Base-by-base conservation (phyloP, 2,797 vertebrate genomes). In the Hemitrygon akajei region DNA sequence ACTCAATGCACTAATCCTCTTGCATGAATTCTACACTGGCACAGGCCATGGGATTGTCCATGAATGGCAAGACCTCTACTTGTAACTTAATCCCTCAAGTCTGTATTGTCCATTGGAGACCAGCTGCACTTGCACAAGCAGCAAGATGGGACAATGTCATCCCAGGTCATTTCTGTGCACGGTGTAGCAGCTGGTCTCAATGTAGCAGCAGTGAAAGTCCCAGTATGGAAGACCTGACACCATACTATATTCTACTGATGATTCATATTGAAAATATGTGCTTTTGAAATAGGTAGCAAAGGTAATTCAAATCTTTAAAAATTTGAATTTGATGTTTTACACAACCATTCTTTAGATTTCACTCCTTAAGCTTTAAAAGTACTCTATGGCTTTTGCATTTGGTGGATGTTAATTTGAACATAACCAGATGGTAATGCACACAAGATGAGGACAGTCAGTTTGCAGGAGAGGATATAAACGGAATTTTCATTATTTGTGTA, bases 101-200 rank as follows among this genome's bases (percentile, higher is more conserved):
- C 27, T 87, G 60, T 63, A 30, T 63, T 87, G 84, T n/a, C 60
- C n/a, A 60, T 87, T 27, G 27, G 56, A 63, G 56, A 18, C 56
- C 58, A 87, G 82, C 82, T 86, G 82, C 56, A 58, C 58, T 86
- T 56, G 58, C 56, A n/a, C 82, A 30, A 14, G 82, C 82, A 86
- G 27, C 56, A 60, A 11, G 60, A 18, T 60, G 10, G 16, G 5
- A 3, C 12, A 63, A 84, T 60, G 84, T 87, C 60, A 87, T 30
- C 58, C 58, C 56, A n/a, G 56, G 84, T 87, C 84, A 63, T 4
- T 63, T 12, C 16, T n/a, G 14, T n/a, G 40, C 79, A 47, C 22
- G 79, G 34, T 73, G 25, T 76, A 25, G 73, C 75, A 76, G 75
- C 27, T n/a, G 75, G 1, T 30, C 25, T 30, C 82, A n/a, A 27